These are phyloP conservation scores for Bambusicola thoracicus DNA, from an alignment of 2,113 vertebrate genomes.

Conservation along the genomic window DNA sequence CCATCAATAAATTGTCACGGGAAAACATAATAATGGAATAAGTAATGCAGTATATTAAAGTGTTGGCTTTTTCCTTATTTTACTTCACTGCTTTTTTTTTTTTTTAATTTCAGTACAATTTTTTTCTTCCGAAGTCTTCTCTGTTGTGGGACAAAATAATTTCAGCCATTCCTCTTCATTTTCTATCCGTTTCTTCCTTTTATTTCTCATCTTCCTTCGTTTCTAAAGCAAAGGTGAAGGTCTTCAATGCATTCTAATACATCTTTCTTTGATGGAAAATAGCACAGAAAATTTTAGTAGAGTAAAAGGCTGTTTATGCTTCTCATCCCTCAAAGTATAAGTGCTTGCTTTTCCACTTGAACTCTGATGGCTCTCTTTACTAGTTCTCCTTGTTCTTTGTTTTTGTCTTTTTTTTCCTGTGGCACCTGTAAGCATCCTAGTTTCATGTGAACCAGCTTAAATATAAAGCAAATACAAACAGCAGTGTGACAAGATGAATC, in stretches of 20 bases:
- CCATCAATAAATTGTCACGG: background rate
- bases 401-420: background rate
- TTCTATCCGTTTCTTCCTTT: constrained; percentile 24
- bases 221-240: background rate
- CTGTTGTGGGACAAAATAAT: constrained; percentile 61
- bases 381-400: background rate
- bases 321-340: background rate
- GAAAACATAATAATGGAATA: constrained; percentile 20
- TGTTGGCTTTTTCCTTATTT: constrained; percentile 40
- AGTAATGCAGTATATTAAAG: background rate
- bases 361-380: background rate
- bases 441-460: background rate
- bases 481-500: background rate
- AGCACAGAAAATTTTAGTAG: background rate
- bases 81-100: constrained; percentile 2
- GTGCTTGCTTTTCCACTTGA: background rate
- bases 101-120: constrained; percentile 20
- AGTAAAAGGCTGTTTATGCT: background rate
- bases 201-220: background rate
- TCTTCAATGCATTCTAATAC: background rate
- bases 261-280: background rate
- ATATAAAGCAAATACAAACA: background rate
- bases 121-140: constrained; percentile 25
- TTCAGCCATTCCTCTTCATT: constrained; percentile 43
- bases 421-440: background rate